phyloP scores from a whole-genome alignment of 2,888 invertebrate genomes.

The Parochlus steinenii region DNA sequence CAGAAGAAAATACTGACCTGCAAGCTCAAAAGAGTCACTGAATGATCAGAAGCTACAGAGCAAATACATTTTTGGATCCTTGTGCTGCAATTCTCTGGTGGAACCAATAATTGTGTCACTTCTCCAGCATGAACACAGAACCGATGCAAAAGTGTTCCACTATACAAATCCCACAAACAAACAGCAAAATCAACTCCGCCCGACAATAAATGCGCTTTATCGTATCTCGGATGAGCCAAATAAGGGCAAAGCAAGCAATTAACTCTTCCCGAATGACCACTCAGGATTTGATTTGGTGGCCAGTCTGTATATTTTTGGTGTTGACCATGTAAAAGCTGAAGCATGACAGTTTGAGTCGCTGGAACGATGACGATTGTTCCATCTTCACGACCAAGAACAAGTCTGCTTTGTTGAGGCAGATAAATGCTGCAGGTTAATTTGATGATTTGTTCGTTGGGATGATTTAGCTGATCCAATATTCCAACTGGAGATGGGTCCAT shows the following conservation, averaged over 20 bases:
- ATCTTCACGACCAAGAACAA: slow-evolving; percentile 90
- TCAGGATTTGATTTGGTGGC: slow-evolving; percentile 74
- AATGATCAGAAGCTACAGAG: slow-evolving; percentile 94
- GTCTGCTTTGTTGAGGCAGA: slow-evolving; percentile 77
- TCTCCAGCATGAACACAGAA: slow-evolving; percentile 98
- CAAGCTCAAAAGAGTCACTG: slow-evolving; percentile 79
- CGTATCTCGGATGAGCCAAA: slow-evolving; percentile 76
- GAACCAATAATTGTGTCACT: slow-evolving; percentile 84
- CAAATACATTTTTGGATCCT: slow-evolving; percentile 89
- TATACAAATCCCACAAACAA: slow-evolving; percentile 88
- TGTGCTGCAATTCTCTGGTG: slow-evolving; percentile 76
- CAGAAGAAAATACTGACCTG: too few species aligned
- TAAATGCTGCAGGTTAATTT: slow-evolving; percentile 89
- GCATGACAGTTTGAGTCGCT: slow-evolving; percentile 87
- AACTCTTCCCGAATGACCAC: slow-evolving; percentile 84
- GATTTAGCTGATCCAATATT: slow-evolving; percentile 74
- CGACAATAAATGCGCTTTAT: slow-evolving; percentile 75
- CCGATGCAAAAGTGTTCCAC: slow-evolving; percentile 73
- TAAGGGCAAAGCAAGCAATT: slow-evolving; percentile 92
- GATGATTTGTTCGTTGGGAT: slow-evolving; percentile 52
- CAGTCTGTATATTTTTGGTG: slow-evolving; percentile 78
- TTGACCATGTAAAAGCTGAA: slow-evolving; percentile 76
- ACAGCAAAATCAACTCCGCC: slow-evolving; percentile 96
- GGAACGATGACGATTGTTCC: slow-evolving; percentile 92
- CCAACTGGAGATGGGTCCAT: slow-evolving; percentile 82